phyloP scores from a whole-genome alignment of 2,113 vertebrate genomes.

The Cavia porcellus region DNA sequence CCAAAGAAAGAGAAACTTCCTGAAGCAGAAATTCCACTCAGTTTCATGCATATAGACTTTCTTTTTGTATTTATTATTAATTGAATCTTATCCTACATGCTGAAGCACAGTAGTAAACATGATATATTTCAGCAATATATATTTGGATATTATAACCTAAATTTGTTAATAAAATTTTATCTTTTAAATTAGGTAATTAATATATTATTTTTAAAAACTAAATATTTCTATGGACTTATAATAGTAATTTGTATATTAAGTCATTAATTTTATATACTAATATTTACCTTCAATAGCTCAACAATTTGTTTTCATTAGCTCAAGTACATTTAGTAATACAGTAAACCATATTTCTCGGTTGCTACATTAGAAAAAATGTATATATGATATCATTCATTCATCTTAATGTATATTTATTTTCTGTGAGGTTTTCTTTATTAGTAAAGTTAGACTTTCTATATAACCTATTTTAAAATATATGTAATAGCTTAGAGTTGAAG shows the following conservation, averaged over 20 bases:
- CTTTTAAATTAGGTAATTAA: conserved; percentile 33
- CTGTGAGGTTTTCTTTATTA: conserved; percentile 82
- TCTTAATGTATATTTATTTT: conserved; percentile 87
- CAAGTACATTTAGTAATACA: conserved; percentile 38
- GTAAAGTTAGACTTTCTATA: conserved; percentile 60
- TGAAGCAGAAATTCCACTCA: not conserved
- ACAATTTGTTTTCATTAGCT: conserved; percentile 60
- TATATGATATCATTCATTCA: conserved; percentile 86
- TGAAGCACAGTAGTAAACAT: conserved; percentile 48
- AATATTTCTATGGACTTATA: conserved; percentile 13
- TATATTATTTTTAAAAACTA: conserved; percentile 53
- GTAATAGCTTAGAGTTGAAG: conserved; percentile 85
- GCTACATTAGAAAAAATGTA: conserved; percentile 83
- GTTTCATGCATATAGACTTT: conserved; percentile 23
- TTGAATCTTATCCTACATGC: conserved; percentile 45
- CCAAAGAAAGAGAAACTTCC: not conserved
- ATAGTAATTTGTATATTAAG: not conserved
- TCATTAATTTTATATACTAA: conserved; percentile 31
- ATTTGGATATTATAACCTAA: conserved; percentile 28
- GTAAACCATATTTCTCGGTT: conserved; percentile 64
- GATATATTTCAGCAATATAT: conserved; percentile 57
- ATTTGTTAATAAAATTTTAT: conserved; percentile 53
- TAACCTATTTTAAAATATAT: conserved; percentile 85
- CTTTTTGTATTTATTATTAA: not conserved
- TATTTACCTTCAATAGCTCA: conserved; percentile 60